Evolutionary conservation across 2,113 vertebrate genomes (phyloP), one percentile per base, ranked within the genome.

Genomic region (Albula goreensis): DNA sequence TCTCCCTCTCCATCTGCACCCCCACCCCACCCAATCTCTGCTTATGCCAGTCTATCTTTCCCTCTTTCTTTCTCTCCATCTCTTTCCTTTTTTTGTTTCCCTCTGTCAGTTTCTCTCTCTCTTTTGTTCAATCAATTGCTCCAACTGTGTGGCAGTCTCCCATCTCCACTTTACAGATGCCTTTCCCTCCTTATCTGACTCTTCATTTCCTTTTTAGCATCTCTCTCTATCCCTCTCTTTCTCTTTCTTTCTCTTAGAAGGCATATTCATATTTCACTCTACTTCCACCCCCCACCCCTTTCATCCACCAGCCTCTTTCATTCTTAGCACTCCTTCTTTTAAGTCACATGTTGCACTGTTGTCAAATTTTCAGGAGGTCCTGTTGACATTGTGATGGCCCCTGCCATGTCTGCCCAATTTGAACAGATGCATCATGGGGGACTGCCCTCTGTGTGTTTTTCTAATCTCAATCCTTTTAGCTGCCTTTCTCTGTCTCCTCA

Each of bases 391-490:
- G 85, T 89, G 83, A 85, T 84, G 81, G 19, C 86, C 89, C 88
- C 88, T 84, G 91, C 90, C 89, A 90, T 92, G 89, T 89, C 56
- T 90, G 1, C 63, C 4, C 63, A 70, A 89, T 93, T 92, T 89
- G 79, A 89, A 91, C 85, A 89, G 89, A 93, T 93, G 91, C 90
- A 90, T 88, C 91, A 89, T 91, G 91, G 91, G 93, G 93, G 31
- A 90, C 90, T 83, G 25, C 91, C 91, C 87, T 83, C 88, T 87
- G 90, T 41, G 89, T 85, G 9, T 88, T 93, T 94, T 89, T 91
- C 90, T 92, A 88, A 93, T 93, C 91, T 70, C 56, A 50, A 63
- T 6, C 82, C 89, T 80, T 81, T 87, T 87, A 41, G 3, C 88
- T 88, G 89, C 86, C 89, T 88, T 85, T 86, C 31, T 87, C 31